These are phyloP conservation scores for Gopherus evgoodei DNA, from an alignment of 2,113 vertebrate species.

Conservation along the genomic window DNA sequence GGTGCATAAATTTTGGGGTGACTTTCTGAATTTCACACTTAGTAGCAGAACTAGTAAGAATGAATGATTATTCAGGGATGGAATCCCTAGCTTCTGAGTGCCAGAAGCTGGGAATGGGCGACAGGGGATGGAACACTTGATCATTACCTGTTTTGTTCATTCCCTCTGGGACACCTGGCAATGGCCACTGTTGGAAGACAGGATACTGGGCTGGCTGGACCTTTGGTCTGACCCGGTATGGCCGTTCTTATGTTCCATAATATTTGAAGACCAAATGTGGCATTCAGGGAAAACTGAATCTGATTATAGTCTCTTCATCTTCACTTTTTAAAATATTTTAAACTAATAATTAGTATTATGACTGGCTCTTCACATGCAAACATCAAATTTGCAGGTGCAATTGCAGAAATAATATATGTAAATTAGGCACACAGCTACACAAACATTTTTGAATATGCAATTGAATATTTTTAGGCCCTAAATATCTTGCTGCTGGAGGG, in stretches of 20 bases:
- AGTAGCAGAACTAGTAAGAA: conserved; percentile 28
- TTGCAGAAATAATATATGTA: not conserved
- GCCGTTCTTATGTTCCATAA: not conserved
- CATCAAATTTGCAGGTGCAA: not conserved
- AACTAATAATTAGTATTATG: not conserved
- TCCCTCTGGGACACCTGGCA: too few relatives aligned
- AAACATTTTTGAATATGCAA: not conserved
- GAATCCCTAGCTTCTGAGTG: too few relatives aligned
- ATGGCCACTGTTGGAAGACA: too few relatives aligned
- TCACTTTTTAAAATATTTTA: not conserved
- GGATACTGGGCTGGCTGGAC: too few relatives aligned
- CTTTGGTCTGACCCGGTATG: too few relatives aligned
- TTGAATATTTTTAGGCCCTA: not conserved
- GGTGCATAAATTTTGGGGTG: not conserved
- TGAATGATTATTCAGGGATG: conserved; percentile 51
- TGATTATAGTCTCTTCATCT: conserved; percentile 48
- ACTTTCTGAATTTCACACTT: conserved; percentile 44
- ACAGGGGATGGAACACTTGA: too few relatives aligned
- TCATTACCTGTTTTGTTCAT: too few relatives aligned
- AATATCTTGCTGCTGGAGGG: not conserved
- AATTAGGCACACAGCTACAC: not conserved
- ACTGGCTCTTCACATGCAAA: not conserved
- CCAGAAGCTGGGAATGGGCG: too few relatives aligned
- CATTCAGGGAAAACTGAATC: conserved; percentile 52
- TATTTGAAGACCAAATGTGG: conserved; percentile 52